Evolutionary conservation across 2,888 invertebrate species (phyloP).

Genomic region (Drosophila subquinaria): DNA sequence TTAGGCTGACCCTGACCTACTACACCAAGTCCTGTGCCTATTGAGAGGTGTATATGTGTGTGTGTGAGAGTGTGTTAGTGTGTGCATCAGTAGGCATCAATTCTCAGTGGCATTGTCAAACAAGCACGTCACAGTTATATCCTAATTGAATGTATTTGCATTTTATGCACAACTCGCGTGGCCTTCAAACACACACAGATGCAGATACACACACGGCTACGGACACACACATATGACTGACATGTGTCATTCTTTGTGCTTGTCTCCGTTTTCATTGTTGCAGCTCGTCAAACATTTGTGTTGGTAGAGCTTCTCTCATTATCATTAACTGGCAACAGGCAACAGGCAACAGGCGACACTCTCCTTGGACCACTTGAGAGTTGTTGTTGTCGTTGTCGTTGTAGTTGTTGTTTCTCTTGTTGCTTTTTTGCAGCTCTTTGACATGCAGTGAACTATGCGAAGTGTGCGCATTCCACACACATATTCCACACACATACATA

Average conservation of each 20-base stretch:
- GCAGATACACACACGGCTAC: not conserved
- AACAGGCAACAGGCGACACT: constrained; percentile 36
- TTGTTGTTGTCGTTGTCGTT: constrained; percentile 23
- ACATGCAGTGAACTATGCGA: constrained; percentile 43
- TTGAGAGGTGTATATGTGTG: constrained; percentile 3
- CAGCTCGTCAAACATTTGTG: constrained; percentile 43
- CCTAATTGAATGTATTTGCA: constrained; percentile 65
- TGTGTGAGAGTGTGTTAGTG: constrained; percentile 4
- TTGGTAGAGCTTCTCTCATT: constrained; percentile 26
- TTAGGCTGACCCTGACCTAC: constrained; percentile 64
- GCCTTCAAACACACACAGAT: constrained; percentile 41
- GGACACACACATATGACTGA: not conserved
- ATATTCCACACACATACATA: not conserved
- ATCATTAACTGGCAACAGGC: constrained; percentile 36
- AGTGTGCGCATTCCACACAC: constrained; percentile 17
- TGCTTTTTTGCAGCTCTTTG: constrained; percentile 41
- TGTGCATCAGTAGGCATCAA: constrained; percentile 8
- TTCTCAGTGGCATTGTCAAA: constrained; percentile 35
- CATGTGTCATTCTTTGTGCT: constrained; percentile 5
- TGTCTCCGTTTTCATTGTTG: constrained; percentile 35
- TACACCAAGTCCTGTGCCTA: not conserved
- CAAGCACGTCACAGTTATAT: constrained; percentile 42
- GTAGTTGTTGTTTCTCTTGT: constrained; percentile 13
- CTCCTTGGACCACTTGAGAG: constrained; percentile 42
- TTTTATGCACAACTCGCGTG: constrained; percentile 29